Percentiles rank a stretch among this genome's conserved stretches.
Evolutionary conservation across 2,888 invertebrate genomes (phyloP).

Genomic region (Heteromyza rotundicornis): DNA sequence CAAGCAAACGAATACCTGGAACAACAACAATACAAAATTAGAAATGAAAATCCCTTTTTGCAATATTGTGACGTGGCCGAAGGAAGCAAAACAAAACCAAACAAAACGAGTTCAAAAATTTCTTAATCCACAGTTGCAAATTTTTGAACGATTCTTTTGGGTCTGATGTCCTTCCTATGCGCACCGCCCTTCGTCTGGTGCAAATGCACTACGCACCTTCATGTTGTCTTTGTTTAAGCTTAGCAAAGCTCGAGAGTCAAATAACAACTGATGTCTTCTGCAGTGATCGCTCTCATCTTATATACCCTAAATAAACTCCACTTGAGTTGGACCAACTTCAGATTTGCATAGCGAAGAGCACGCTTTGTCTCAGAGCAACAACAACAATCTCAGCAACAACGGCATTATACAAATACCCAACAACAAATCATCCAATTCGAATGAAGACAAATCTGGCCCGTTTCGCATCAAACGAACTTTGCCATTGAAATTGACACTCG

Average conservation of each 20-base stretch:
- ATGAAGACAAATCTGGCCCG: no score
- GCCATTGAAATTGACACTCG: no score
- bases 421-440: no score
- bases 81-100: no score
- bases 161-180: neutral
- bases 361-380: no score
- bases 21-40: neutral
- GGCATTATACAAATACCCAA: no score
- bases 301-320: neutral
- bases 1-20: slow-evolving; percentile 47
- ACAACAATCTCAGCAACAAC: no score
- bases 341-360: neutral
- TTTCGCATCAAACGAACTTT: no score
- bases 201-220: neutral
- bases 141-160: neutral
- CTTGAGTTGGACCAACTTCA: neutral
- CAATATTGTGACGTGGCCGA: no score
- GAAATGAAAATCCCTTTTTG: no score
- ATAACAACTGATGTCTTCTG: neutral
- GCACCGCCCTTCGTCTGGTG: neutral
- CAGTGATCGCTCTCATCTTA: neutral
- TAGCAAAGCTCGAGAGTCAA: neutral
- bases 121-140: neutral
- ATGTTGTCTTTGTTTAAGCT: neutral
- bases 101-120: neutral